Evolutionary conservation across 2,888 invertebrate genomes (phyloP).

Genomic region (Tenthredo distinguenda): DNA sequence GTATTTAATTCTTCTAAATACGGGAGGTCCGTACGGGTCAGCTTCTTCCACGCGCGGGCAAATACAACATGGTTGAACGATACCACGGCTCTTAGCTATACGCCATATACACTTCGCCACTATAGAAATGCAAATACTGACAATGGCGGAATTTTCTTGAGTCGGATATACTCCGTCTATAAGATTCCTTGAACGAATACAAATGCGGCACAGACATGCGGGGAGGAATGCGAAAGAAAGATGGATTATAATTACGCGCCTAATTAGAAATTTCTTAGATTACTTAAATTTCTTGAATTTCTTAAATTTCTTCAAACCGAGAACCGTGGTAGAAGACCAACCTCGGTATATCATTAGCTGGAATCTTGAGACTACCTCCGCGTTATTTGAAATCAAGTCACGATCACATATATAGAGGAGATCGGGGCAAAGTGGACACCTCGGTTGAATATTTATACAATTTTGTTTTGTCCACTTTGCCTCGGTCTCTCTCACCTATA

Average conservation of each 20-base stretch:
- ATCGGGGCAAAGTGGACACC: too few relatives aligned
- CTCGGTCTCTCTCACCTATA: not conserved
- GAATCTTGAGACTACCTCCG: not conserved
- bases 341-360: slow-evolving; percentile 5
- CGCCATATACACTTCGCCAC: slow-evolving; percentile 59
- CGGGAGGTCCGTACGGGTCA: slow-evolving; percentile 48
- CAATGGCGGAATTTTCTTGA: slow-evolving; percentile 64
- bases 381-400: slow-evolving; percentile 17
- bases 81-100: slow-evolving; percentile 4
- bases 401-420: not conserved
- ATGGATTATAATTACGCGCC: slow-evolving; percentile 55
- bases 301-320: slow-evolving; percentile 61
- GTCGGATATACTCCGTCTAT: slow-evolving; percentile 9
- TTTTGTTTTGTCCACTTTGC: too few relatives aligned
- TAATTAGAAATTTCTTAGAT: slow-evolving; percentile 55
- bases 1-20: slow-evolving; percentile 51
- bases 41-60: slow-evolving; percentile 30
- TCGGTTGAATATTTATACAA: too few relatives aligned
- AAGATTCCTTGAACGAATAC: slow-evolving; percentile 50
- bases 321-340: slow-evolving; percentile 54
- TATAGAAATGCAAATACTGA: slow-evolving; percentile 72
- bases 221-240: slow-evolving; percentile 53
- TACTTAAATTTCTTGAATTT: slow-evolving; percentile 23
- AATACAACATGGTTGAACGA: slow-evolving; percentile 27
- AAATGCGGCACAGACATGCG: slow-evolving; percentile 49